Conservation (phyloP, 1,140 invertebrate species). For the Spodoptera litura region DNA sequence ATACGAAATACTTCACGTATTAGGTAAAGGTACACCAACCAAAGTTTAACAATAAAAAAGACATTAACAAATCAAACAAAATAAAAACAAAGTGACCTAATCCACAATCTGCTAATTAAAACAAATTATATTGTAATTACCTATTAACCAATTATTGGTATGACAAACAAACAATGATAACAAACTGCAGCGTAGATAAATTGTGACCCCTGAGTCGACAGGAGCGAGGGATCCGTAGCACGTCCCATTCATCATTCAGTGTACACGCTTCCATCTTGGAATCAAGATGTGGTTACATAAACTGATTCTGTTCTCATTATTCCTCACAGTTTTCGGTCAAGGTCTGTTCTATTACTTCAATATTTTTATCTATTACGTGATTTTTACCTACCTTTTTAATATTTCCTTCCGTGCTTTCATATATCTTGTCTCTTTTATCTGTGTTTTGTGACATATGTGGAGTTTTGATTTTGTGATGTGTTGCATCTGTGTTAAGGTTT, state of each 20-base stretch:
- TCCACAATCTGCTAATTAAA: neutral
- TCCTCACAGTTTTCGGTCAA: slow-evolving; percentile 36
- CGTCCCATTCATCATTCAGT: slow-evolving; percentile 30
- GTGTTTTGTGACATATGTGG: neutral
- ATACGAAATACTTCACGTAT: too few relatives aligned
- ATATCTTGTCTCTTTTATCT: neutral
- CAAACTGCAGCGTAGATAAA: slow-evolving; percentile 13
- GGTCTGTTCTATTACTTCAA: slow-evolving; percentile 29
- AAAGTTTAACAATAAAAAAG: neutral
- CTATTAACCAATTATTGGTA: slow-evolving; percentile 5
- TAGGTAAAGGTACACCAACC: neutral
- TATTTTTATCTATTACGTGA: neutral
- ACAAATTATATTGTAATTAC: neutral
- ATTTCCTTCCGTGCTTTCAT: neutral
- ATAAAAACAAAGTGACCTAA: too few relatives aligned
- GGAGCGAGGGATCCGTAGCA: neutral
- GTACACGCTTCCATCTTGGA: neutral
- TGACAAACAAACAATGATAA: slow-evolving; percentile 31
- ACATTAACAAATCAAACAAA: too few relatives aligned
- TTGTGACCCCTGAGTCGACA: slow-evolving; percentile 24
- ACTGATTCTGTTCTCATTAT: slow-evolving; percentile 23
- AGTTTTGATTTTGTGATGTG: neutral
- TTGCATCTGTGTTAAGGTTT: neutral
- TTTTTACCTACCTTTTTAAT: neutral
- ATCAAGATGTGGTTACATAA: slow-evolving; percentile 43